Base-by-base conservation (phyloP, 2,113 vertebrate genomes). In the Misgurnus mizolepis region DNA sequence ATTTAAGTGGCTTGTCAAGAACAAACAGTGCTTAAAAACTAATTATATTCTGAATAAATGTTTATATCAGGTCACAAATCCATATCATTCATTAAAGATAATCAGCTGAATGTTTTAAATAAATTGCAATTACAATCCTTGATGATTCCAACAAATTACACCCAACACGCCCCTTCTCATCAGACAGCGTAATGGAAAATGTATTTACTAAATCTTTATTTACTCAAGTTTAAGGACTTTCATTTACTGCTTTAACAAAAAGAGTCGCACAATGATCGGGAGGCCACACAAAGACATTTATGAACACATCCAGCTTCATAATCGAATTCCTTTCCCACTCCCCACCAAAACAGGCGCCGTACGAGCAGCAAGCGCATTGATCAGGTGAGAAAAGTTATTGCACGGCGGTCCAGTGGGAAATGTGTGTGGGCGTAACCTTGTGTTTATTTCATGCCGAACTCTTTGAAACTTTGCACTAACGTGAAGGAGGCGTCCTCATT, bases 361-460 rank as follows among this genome's bases (percentile, higher is more conserved):
- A 64, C 67, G 65, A 50, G 67, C 11, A 60, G 47, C 53, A 45
- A 8, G 67, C 43, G 65, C 76, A 85, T 85, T 75, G 84, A 85
- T 84, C 82, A 80, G 75, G 71, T 79, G 45, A 68, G 80, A 78
- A 60, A 69, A 80, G 84, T 82, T 77, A 80, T 66, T 34, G 68
- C 5, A 4, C 6, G 39, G 43, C 3, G 53, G 80, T 78, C 78
- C 49, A 12, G 65, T 2, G 82, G 80, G 67, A 76, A 56, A 60
- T n/a, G 14, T 55, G 69, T 45, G 39, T 18, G 41, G 67, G 67
- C 60, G 8, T 27, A 39, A 53, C 41, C 11, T 27, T 45, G 74
- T 85, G 77, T 77, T 80, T 78, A 85, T 85, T 84, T 84, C 84
- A 85, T 84, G 79, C 14, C 76, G 49, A 77, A 58, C 56, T 68